A percentile compares a stretch with the other conserved stretches of the same genome.
phyloP scores from a whole-genome alignment of 2,888 invertebrate species.

The Phorcus lineatus region DNA sequence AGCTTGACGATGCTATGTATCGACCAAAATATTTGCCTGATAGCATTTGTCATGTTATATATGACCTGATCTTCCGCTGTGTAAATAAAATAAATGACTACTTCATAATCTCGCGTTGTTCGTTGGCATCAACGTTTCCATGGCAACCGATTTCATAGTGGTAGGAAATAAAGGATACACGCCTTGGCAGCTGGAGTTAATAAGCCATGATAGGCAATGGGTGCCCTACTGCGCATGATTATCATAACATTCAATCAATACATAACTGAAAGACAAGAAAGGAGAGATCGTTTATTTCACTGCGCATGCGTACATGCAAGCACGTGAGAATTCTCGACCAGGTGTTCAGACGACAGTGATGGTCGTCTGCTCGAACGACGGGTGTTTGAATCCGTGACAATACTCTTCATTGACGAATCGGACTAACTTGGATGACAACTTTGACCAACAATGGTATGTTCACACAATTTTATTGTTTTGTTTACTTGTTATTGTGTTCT shows the following conservation, averaged over 20 bases:
- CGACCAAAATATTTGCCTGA: too few relatives aligned
- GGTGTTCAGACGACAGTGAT: neutral
- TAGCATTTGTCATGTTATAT: too few relatives aligned
- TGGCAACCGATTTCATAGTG: neutral
- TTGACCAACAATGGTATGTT: too few relatives aligned
- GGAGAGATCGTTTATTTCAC: neutral
- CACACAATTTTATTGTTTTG: too few relatives aligned
- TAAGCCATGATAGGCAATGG: neutral
- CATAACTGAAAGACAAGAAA: too few relatives aligned
- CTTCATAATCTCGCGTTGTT: neutral
- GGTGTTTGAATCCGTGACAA: too few relatives aligned
- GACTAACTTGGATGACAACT: too few relatives aligned
- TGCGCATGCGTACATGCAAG: neutral
- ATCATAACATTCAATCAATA: too few relatives aligned
- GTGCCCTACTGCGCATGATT: too few relatives aligned
- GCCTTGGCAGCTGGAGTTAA: neutral
- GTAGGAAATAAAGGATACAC: neutral
- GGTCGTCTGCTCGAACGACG: neutral
- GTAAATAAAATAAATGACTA: slow-evolving; percentile 1
- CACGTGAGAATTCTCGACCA: neutral
- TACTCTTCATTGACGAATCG: too few relatives aligned
- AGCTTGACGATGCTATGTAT: too few relatives aligned
- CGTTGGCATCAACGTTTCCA: neutral
- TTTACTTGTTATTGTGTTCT: too few relatives aligned
- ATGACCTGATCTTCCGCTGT: neutral